Evolutionary conservation across 2,113 vertebrate species (phyloP), one percentile per base, ranked within the genome.

Genomic region (Gadus chalcogrammus): DNA sequence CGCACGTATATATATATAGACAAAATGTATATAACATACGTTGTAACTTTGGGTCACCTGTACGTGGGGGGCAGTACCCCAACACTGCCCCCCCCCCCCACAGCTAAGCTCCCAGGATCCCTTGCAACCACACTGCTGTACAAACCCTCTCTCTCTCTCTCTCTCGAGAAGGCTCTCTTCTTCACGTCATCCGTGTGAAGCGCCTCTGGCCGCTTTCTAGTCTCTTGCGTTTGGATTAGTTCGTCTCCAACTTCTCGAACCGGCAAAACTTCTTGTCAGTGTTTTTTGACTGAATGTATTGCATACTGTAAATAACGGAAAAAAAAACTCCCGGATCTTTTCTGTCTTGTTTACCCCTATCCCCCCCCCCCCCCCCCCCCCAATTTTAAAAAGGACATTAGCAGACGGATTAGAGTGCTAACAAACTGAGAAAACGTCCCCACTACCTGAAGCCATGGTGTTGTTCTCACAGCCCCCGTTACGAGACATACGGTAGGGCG

Each of bases 401-500:
- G 58, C 17, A 18, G 59, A 61, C 6, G 11, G n/a, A 9, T 22
- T 61, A 18, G 9, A 61, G 15, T 9, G 4, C 31, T 35, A 35
- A 35, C 31, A 35, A 35, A 35, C 31, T 18, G 16, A 17, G 16
- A 59, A 6, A 9, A 59, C 56, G 9, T 17, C 59, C 59, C 22
- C 59, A 20, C n/a, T 22, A 61, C 12, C 22, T 20, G 59, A 18
- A 61, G n/a, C n/a, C 20, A 5, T 12, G 6, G 59, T 9, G 59
- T 22, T 61, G 59, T 61, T 20, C 9, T 61, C 16, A 20, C 1
- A 3, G n/a, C n/a, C 59, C 59, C 60, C 55, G 42, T 5, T 65
- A 81, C 62, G 38, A 70, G 65, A 73, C 35, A 70, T 69, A 35
- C 6, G 31, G 31, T 35, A 35, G 31, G 4, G 31, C 92, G 93